Base-by-base conservation (phyloP, 2,113 vertebrate genomes). In the Naja naja region DNA sequence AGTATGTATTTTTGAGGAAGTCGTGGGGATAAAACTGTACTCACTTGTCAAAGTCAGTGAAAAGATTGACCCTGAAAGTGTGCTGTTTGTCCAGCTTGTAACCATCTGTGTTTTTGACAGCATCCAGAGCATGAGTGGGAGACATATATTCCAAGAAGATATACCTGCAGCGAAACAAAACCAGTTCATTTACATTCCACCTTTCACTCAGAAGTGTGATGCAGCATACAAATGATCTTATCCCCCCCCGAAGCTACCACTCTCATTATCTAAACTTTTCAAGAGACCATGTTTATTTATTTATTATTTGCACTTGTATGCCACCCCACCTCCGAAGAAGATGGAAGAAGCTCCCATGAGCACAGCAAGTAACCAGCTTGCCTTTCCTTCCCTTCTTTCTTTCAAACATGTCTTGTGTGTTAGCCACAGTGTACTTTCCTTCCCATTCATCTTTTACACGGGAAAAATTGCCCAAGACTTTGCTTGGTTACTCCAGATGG, bases 61-160 rank as follows among this genome's bases (percentile, higher is more conserved):
- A 99, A 93, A 99, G 98, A 94, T 99, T 99, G 94, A 99, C 99
- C 91, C 99, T 97, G 96, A 99, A 99, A 0, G 99, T 99, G 93
- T 99, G 99, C 81, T 99, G 99, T 87, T 99, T 99, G 96, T 99
- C 99, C 7, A 99, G 97, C 93, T 99, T 99, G 97, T 99, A 99
- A n/a, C 99, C 98, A 85, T 99, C 99, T 6, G 99, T 99, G 0
- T 98, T 99, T 96, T 99, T 99, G 85, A 99, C 98, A 0, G 99
- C 99, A 92, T 99, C 99, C 10, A 98, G 96, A 0, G 99, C 99
- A 0, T 99, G 99, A 58, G 98, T 98, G 0, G 99, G 99, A 81
- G 98, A 98, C 0, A 97, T 98, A n/a, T 99, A 99, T 95, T 99
- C 99, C 97, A 99, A 97, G 93, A 99, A 99, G 91, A 99, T 99